These are phyloP conservation scores for Eublepharis macularius DNA, from an alignment of 2,113 vertebrate species.

Conservation along the genomic window DNA sequence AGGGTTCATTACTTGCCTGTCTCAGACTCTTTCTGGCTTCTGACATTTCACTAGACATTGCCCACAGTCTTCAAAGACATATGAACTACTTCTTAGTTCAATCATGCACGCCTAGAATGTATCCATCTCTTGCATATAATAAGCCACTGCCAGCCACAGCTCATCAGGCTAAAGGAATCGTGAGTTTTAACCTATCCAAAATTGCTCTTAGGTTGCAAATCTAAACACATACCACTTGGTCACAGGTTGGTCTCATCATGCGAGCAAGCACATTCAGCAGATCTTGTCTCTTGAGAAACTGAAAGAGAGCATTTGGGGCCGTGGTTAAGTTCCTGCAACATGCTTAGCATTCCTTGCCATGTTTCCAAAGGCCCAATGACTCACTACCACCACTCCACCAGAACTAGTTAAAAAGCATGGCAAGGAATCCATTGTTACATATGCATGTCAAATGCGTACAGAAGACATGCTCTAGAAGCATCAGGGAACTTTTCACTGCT, in stretches of 20 bases:
- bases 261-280: slow-evolving; percentile 94
- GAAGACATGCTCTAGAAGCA: not conserved
- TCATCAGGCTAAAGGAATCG: not conserved
- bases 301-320: slow-evolving; percentile 30
- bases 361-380: not conserved
- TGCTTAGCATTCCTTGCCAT: not conserved
- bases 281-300: slow-evolving; percentile 98
- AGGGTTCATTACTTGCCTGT: not conserved
- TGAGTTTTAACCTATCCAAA: not conserved
- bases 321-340: not conserved
- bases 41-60: not conserved
- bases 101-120: not conserved
- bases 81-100: not conserved
- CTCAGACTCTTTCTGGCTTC: not conserved
- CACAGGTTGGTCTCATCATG: slow-evolving; percentile 96
- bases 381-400: not conserved
- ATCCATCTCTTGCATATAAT: not conserved
- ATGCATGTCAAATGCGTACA: not conserved
- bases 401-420: not conserved
- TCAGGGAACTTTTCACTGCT: not conserved
- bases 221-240: slow-evolving; percentile 90
- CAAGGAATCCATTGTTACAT: not conserved
- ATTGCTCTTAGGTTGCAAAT: slow-evolving; percentile 9
- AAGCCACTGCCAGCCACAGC: not conserved
- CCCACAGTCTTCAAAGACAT: not conserved